Conservation (phyloP, 2,797 vertebrate species). For the Mastacembelus armatus region DNA sequence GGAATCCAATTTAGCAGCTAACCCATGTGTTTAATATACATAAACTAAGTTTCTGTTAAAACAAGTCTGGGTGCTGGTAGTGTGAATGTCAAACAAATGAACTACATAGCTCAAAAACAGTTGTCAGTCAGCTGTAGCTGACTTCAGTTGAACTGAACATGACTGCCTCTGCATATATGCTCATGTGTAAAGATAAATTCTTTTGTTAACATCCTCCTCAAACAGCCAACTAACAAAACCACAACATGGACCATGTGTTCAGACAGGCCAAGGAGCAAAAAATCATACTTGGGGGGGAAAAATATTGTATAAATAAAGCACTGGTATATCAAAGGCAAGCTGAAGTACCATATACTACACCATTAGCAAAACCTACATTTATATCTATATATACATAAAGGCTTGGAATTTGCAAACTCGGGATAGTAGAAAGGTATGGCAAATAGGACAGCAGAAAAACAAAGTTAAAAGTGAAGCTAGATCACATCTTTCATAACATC, state of each 20-base stretch:
- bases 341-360: conserved; percentile 30
- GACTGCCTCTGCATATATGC: not conserved
- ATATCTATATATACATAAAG: conserved; percentile 32
- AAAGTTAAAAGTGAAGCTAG: not conserved
- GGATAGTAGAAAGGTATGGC: conserved; percentile 11
- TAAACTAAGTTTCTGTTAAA: not conserved
- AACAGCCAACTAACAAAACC: not conserved
- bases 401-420: conserved; percentile 18
- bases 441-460: conserved; percentile 16
- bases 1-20: not conserved
- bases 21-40: not conserved
- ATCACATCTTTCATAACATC: conserved; percentile 2
- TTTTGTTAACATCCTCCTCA: not conserved
- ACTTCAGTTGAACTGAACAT: not conserved
- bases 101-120: not conserved
- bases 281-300: not conserved
- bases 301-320: too few relatives aligned
- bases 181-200: not conserved
- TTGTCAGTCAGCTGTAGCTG: too few relatives aligned
- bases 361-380: conserved; percentile 35
- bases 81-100: not conserved
- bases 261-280: not conserved
- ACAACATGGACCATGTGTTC: conserved; percentile 3
- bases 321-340: conserved; percentile 29
- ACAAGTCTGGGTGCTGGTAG: not conserved